Evolutionary conservation across 2,888 invertebrate genomes (phyloP), one percentile per base, ranked within the genome.

Genomic region (Romanomermis culicivorax): DNA sequence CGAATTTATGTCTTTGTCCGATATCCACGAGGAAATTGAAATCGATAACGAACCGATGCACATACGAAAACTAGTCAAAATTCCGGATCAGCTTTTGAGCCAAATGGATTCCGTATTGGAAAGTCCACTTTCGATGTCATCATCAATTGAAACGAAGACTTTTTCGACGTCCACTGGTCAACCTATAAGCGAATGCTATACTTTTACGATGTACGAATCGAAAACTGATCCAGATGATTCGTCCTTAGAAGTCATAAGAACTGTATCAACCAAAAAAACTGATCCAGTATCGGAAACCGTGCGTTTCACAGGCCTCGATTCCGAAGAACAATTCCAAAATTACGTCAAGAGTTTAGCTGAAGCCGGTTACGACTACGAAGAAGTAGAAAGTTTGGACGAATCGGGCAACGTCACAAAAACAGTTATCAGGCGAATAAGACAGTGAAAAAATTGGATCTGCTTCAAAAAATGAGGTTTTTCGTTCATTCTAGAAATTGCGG

Each of bases 261-360:
- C 63, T 48, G 67, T 68, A 17, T 60, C 63, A 52, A 68, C 67
- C 1, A 56, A 61, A 29, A 64, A 64, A 24, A 61, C 60, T 52
- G 67, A 67, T 53, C 67, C 67, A 20, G 60, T 67, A 14, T 56
- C 61, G 23, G 61, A 62, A 26, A 64, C 63, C 25, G 64, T 67
- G 30, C 59, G 60, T 25, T 67, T 67, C 60, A 68, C 65, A 25
- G 67, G 67, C 42, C 64, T 66, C 0, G 66, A 67, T 47, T 62
- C 61, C 29, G 63, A 65, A 51, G 47, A 54, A 3, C 25, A 53
- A 27, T 23, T 58, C 7, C 20, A 29, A 1, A 61, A 63, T 48
- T 62, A 63, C 25, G 54, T 67, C 25, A 56, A 59, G 42, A 60
- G 62, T 49, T 57, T 68, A 42, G 60, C 54, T 1, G 52, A 51